phyloP scores from a whole-genome alignment of 2,888 invertebrate genomes.

The Neocrepidodera transversa region DNA sequence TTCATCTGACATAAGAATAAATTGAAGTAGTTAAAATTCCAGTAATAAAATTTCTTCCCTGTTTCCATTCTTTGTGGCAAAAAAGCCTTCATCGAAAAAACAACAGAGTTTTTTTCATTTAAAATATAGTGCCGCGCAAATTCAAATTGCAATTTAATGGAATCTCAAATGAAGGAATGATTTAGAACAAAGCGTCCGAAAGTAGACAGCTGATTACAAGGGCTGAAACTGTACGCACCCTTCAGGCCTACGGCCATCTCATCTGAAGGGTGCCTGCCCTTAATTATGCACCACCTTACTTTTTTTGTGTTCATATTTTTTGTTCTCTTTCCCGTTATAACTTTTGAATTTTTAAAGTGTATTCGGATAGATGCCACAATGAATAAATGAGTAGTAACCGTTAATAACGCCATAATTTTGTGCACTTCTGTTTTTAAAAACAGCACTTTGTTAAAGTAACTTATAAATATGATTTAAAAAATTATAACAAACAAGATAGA shows the following conservation, averaged over 20 bases:
- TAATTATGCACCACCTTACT: not conserved
- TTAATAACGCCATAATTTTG: no score
- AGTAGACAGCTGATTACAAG: conserved; percentile 1
- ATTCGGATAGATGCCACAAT: not conserved
- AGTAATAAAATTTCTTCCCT: not conserved
- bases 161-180: conserved; percentile 1
- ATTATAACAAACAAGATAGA: no score
- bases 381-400: no score
- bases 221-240: not conserved
- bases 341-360: not conserved
- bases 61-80: not conserved
- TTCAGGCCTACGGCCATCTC: not conserved
- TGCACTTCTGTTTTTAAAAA: no score
- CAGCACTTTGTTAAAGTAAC: no score
- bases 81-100: not conserved
- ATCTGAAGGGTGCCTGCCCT: not conserved
- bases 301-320: not conserved
- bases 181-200: conserved; percentile 1
- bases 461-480: no score
- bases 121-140: not conserved
- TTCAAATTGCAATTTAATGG: conserved; percentile 1
- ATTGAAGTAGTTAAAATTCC: not conserved
- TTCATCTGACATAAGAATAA: not conserved
- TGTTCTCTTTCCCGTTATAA: not conserved
- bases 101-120: not conserved